Evolutionary conservation across 2,888 invertebrate species (phyloP).

Genomic region (Drosophila suboccidentalis): DNA sequence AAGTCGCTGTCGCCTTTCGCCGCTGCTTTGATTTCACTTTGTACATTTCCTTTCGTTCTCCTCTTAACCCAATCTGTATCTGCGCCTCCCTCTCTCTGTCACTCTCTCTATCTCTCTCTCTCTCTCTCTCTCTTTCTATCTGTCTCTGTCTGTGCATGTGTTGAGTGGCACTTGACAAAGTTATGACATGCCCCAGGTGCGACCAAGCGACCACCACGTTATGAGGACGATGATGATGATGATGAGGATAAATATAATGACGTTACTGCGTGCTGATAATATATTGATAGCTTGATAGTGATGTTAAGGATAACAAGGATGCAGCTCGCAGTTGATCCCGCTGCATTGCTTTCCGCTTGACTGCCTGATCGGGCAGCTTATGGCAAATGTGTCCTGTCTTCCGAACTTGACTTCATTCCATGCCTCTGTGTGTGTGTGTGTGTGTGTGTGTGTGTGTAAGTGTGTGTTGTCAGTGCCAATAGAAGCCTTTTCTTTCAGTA

Average conservation of each 20-base stretch:
- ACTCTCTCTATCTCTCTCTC: neutral
- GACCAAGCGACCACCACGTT: conserved; percentile 22
- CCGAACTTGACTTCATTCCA: neutral
- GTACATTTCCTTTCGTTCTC: conserved; percentile 23
- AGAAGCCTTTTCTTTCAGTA: neutral
- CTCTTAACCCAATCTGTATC: neutral
- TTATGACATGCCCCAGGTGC: conserved; percentile 55
- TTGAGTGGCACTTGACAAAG: conserved; percentile 56
- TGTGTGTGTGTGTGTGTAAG: neutral
- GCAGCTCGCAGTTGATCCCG: conserved; percentile 16
- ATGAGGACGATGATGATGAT: conserved; percentile 5
- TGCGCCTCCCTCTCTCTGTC: neutral
- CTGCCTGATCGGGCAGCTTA: neutral
- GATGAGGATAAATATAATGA: conserved; percentile 8
- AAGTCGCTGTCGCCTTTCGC: conserved; percentile 31
- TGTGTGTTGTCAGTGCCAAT: neutral
- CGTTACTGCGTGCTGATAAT: conserved; percentile 1
- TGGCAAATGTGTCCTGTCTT: neutral
- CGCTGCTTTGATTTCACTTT: conserved; percentile 59
- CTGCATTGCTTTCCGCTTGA: conserved; percentile 8
- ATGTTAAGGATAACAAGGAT: neutral
- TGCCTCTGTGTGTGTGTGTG: neutral
- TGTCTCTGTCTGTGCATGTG: conserved; percentile 36
- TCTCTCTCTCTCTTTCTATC: neutral
- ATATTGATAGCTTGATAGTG: neutral